phyloP scores from a whole-genome alignment of 2,888 invertebrate species.

The Caradrina clavipalpis region DNA sequence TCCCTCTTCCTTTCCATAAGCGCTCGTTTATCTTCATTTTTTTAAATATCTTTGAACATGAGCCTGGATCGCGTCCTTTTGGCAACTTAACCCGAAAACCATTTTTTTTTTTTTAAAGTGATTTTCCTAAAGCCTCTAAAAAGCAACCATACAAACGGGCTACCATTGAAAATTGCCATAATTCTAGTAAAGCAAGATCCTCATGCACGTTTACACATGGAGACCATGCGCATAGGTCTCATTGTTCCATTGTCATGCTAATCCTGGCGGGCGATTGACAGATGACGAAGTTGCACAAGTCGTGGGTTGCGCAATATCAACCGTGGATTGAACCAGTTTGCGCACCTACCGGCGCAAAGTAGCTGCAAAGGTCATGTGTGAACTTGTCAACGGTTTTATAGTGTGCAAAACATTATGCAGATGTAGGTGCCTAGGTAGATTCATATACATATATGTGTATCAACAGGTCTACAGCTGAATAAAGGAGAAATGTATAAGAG shows the following conservation, averaged over 20 bases:
- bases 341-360: slow-evolving; percentile 60
- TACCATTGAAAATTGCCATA: neutral
- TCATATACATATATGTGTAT: neutral
- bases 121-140: neutral
- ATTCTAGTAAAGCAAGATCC: slow-evolving; percentile 6
- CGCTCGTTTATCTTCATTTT: too few species aligned
- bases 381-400: slow-evolving; percentile 51
- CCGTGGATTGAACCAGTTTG: slow-evolving; percentile 69
- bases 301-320: slow-evolving; percentile 67
- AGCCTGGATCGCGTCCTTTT: too few species aligned
- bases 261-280: slow-evolving; percentile 82
- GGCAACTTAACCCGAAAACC: too few species aligned
- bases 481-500: neutral
- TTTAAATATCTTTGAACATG: too few species aligned
- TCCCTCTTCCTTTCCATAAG: too few species aligned
- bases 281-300: slow-evolving; percentile 80
- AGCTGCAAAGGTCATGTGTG: slow-evolving; percentile 71
- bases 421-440: slow-evolving; percentile 2
- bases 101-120: too few species aligned
- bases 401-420: slow-evolving; percentile 13
- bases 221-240: slow-evolving; percentile 64
- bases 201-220: slow-evolving; percentile 35
- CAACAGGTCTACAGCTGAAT: neutral
- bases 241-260: slow-evolving; percentile 87
- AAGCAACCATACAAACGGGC: neutral